Base-by-base conservation (phyloP, 2,113 vertebrate genomes). In the Castor canadensis region DNA sequence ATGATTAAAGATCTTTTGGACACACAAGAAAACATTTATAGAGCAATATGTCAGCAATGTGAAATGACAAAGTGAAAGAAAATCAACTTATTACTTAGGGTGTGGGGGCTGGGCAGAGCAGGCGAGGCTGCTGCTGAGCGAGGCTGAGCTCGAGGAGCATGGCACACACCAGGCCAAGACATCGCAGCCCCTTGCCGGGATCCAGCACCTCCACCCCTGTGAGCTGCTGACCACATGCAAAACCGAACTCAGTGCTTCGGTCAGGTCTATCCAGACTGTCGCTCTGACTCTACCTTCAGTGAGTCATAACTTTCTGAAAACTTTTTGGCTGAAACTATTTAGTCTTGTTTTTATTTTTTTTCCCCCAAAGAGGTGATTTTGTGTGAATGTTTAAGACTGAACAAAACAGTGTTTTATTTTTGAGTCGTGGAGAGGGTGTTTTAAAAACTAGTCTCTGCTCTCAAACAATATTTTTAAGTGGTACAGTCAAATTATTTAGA, bases 171-270 rank as follows among this genome's bases (percentile, higher is more conserved):
- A 12, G 4, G 15, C 35, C 17, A 47, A 52, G 49, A 64, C 17
- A 40, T 30, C 47, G 52, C 12, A 38, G 13, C 45, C 62, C 9
- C 35, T 3, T 28, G 9, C 84, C 7, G 81, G 26, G 15, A 7
- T 58, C 64, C 16, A 9, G 22, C 20, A 28, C 47, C 12, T 52
- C 64, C 6, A 20, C 47, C 20, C 38, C 26, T 58, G 22, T 9
- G 2, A 16, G 4, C 15, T 22, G 17, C 1, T 1, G 3, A 3
- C 0, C 38, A 0, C 12, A 43, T 3, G n/a, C 5, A 5, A 9
- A 38, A 2, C 3, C 16, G 47, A 38, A 1, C 1, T 4, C 38
- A 0, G 13, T 3, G 30, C 84, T 43, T 16, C 1, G 0, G 13
- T 13, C 2, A 4, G 0, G 10, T 10, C 15, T 5, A 5, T 64